Evolutionary conservation across 2,797 vertebrate species (phyloP).

Genomic region (Somateria mollissima): DNA sequence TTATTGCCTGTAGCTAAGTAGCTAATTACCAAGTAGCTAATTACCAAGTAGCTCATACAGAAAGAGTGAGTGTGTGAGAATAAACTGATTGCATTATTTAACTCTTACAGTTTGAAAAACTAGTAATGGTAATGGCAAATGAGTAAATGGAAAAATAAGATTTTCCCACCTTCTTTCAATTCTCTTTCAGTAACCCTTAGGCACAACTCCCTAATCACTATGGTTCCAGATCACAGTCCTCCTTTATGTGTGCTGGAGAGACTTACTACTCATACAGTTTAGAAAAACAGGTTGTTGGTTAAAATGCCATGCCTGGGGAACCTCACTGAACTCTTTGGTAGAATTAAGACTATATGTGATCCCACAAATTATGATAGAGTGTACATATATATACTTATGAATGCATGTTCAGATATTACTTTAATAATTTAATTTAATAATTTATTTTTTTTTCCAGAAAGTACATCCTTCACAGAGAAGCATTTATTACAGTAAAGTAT

Average conservation of each 20-base stretch:
- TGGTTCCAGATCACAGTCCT: not conserved
- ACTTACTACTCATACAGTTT: rapidly evolving
- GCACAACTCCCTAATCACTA: not conserved
- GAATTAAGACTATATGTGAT: not conserved
- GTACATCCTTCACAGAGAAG: not conserved
- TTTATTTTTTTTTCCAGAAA: not conserved
- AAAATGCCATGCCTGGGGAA: not conserved
- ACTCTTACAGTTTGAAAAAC: not conserved
- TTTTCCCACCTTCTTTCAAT: not conserved
- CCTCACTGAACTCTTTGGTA: not conserved
- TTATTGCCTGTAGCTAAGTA: no score
- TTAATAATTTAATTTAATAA: not conserved
- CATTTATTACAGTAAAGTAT: not conserved
- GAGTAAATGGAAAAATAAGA: not conserved
- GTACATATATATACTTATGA: rapidly evolving
- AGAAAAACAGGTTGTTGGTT: not conserved
- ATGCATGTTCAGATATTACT: not conserved
- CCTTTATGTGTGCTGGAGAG: not conserved
- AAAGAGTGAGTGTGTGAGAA: not conserved
- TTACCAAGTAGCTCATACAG: no score
- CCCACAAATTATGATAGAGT: not conserved
- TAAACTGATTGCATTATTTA: not conserved
- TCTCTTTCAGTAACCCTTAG: not conserved
- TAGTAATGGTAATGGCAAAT: not conserved
- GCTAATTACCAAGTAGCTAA: no score